phyloP scores from a whole-genome alignment of 2,797 vertebrate species.

The Acanthis flammea region DNA sequence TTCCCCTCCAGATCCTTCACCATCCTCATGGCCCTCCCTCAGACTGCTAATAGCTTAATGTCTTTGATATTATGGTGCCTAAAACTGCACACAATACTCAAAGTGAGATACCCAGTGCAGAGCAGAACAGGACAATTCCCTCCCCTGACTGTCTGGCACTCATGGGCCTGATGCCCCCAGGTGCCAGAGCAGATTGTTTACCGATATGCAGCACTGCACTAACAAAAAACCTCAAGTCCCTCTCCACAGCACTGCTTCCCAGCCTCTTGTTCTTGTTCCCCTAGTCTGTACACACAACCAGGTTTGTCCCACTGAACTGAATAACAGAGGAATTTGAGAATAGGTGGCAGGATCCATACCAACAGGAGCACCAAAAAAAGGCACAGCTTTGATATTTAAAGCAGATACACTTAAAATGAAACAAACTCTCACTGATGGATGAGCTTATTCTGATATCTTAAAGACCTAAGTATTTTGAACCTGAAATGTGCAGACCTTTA shows the following conservation, averaged over 20 bases:
- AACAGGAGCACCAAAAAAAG: neutral
- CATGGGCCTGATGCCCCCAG: neutral
- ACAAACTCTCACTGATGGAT: neutral
- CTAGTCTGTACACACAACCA: neutral
- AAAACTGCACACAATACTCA: neutral
- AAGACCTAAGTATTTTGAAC: neutral
- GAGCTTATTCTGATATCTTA: neutral
- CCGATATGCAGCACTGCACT: neutral
- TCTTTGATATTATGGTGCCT: neutral
- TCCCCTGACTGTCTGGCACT: too few relatives aligned
- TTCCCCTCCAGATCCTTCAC: neutral
- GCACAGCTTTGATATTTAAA: neutral
- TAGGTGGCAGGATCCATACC: too few relatives aligned
- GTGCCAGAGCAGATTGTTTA: neutral
- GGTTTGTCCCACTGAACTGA: neutral
- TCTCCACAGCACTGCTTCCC: neutral
- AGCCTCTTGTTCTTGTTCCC: neutral
- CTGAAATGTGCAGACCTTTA: neutral
- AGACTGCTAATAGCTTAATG: neutral
- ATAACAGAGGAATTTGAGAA: neutral
- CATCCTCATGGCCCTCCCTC: neutral
- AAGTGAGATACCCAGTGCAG: neutral
- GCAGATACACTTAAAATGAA: neutral
- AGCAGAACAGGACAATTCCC: neutral
- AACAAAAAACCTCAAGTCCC: neutral